Conservation (phyloP, 37 sponge, comb jelly and placozoan genomes). For the Geodia barretti region DNA sequence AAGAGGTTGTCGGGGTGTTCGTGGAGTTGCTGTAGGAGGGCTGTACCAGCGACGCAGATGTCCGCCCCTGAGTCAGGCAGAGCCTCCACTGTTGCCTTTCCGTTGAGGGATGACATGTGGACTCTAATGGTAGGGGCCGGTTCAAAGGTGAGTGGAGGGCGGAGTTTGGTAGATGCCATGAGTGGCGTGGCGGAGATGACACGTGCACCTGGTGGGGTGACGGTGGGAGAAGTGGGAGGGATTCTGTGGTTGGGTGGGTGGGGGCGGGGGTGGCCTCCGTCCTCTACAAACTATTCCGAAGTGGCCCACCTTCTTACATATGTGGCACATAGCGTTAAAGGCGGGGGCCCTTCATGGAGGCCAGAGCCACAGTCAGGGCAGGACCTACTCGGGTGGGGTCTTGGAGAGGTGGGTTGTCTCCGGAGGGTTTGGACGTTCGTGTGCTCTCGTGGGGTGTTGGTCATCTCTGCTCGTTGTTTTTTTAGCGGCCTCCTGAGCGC, state of each 20-base stretch:
- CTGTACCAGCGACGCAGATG: slow-evolving; percentile 27
- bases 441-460: neutral
- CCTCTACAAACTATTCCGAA: slow-evolving; percentile 19
- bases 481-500: slow-evolving; percentile 37
- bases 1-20: slow-evolving; percentile 38
- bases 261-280: neutral
- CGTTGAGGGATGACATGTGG: slow-evolving; percentile 26
- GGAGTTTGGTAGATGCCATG: no score
- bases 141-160: neutral
- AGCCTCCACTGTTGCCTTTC: neutral
- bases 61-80: slow-evolving; percentile 46
- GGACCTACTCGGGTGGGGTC: neutral
- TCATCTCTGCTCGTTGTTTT: slow-evolving; percentile 32
- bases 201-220: no score
- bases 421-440: neutral
- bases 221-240: no score
- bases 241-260: neutral
- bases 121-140: slow-evolving; percentile 22
- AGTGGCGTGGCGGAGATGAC: no score
- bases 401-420: neutral
- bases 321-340: slow-evolving; percentile 17
- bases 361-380: slow-evolving; percentile 34
- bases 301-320: slow-evolving; percentile 41
- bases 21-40: neutral
- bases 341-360: slow-evolving; percentile 32